These are phyloP conservation scores for Drosophila nasuta DNA, from an alignment of 1,140 invertebrate species.

Conservation along the genomic window DNA sequence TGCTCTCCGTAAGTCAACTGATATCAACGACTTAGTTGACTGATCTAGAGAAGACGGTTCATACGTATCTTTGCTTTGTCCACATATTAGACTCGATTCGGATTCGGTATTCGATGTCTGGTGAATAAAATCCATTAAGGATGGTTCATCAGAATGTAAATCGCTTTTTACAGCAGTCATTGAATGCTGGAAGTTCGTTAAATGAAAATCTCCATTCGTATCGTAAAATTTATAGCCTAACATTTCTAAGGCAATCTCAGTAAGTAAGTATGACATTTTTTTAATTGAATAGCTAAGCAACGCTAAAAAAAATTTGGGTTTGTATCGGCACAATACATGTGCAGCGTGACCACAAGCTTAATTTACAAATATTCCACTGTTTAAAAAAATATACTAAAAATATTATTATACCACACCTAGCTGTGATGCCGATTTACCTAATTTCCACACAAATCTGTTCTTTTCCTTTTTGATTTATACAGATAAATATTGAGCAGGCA, in stretches of 20 bases:
- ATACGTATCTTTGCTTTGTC: not conserved
- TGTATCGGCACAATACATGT: too few relatives aligned
- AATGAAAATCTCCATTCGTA: constrained; percentile 66
- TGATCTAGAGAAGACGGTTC: not conserved
- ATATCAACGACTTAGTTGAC: not conserved
- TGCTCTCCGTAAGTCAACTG: not conserved
- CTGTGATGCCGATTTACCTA: too few relatives aligned
- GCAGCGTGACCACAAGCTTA: too few relatives aligned
- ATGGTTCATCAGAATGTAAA: constrained; percentile 30
- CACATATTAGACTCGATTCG: not conserved
- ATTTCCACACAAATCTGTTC: too few relatives aligned
- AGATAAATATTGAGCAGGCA: too few relatives aligned
- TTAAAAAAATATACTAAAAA: too few relatives aligned
- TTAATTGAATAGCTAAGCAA: not conserved
- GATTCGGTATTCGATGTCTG: not conserved
- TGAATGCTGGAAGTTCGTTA: constrained; percentile 73
- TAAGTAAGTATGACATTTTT: constrained; percentile 78
- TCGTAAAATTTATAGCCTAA: constrained; percentile 83
- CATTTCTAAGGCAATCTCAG: constrained; percentile 83
- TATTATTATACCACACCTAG: too few relatives aligned
- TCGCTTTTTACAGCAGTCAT: constrained; percentile 29
- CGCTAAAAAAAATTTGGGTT: too few relatives aligned
- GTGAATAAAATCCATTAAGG: constrained; percentile 32
- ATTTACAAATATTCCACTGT: too few relatives aligned
- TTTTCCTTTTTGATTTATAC: too few relatives aligned